Conservation (phyloP, 2,888 invertebrate species). For the Andrena trimmerana region DNA sequence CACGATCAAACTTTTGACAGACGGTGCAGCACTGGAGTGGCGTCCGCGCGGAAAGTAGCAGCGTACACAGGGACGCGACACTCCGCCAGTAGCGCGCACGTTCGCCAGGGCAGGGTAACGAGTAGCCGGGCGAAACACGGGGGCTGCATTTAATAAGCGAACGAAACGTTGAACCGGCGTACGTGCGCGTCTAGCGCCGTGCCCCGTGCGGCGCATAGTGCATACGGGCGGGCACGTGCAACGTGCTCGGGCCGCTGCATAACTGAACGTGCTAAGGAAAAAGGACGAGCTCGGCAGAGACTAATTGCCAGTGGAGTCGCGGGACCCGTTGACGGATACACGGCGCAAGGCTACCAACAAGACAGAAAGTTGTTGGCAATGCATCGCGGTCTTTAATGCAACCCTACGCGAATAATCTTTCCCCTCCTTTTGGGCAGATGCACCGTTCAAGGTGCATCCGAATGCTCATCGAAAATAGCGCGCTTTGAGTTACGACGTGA, state of each 20-base stretch:
- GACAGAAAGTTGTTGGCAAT: slow-evolving; percentile 23
- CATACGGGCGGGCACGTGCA: slow-evolving; percentile 39
- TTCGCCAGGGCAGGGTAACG: slow-evolving; percentile 29
- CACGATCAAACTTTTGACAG: too few relatives aligned
- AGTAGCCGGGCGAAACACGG: slow-evolving; percentile 47
- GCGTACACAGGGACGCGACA: too few relatives aligned
- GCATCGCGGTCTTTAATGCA: slow-evolving; percentile 25
- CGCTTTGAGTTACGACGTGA: not conserved
- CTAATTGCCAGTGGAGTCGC: slow-evolving; percentile 52
- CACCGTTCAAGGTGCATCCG: slow-evolving; percentile 5
- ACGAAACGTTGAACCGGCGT: slow-evolving; percentile 58
- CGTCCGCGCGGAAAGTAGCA: not conserved
- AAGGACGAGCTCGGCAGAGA: slow-evolving; percentile 35
- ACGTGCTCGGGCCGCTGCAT: slow-evolving; percentile 31
- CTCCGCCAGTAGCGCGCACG: not conserved
- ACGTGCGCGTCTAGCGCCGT: slow-evolving; percentile 33
- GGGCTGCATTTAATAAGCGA: slow-evolving; percentile 60
- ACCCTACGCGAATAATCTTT: slow-evolving; percentile 27
- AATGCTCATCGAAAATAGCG: slow-evolving; percentile 37
- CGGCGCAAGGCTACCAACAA: slow-evolving; percentile 21
- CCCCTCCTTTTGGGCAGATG: not conserved
- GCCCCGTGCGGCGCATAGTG: slow-evolving; percentile 11
- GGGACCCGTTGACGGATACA: slow-evolving; percentile 41
- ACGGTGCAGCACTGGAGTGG: not conserved
- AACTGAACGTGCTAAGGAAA: slow-evolving; percentile 27